Conservation (phyloP, 2,888 invertebrate genomes). For the Sarcophaga carnaria region DNA sequence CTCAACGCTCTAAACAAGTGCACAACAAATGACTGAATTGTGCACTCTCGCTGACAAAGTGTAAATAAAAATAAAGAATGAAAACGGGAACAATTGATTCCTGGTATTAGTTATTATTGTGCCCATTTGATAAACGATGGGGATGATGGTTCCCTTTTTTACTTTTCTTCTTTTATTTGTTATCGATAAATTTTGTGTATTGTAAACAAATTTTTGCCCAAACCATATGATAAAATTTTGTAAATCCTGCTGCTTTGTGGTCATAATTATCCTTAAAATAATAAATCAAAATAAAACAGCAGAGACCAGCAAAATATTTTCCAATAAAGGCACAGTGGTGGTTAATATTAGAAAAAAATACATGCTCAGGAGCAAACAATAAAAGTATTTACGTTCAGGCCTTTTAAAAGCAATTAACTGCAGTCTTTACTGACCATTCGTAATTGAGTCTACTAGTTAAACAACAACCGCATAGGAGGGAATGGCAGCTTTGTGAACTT, state of each 20-base stretch:
- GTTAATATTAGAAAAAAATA: not conserved
- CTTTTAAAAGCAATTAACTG: too few relatives aligned
- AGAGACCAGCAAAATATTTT: slow-evolving; percentile 30
- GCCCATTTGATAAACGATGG: slow-evolving; percentile 45
- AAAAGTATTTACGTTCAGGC: too few relatives aligned
- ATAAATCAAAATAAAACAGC: slow-evolving; percentile 63
- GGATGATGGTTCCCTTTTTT: slow-evolving; percentile 13
- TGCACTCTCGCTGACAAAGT: not conserved
- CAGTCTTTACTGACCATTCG: too few relatives aligned
- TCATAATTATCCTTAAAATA: slow-evolving; percentile 61
- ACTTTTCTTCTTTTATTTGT: slow-evolving; percentile 19
- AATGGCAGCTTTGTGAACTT: too few relatives aligned
- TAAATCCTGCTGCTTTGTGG: slow-evolving; percentile 62
- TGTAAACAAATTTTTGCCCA: slow-evolving; percentile 53
- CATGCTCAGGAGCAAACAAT: not conserved
- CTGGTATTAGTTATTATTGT: slow-evolving; percentile 18
- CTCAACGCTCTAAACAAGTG: slow-evolving; percentile 30
- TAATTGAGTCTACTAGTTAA: too few relatives aligned
- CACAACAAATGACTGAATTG: slow-evolving; percentile 49
- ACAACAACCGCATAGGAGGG: too few relatives aligned
- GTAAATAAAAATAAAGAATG: slow-evolving; percentile 14
- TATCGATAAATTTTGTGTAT: slow-evolving; percentile 42
- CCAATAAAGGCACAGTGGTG: not conserved
- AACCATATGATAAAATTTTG: not conserved
- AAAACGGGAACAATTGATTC: slow-evolving; percentile 33